Evolutionary conservation across 2,113 vertebrate species (phyloP), one percentile per base, ranked within the genome.

Genomic region (Pangasianodon hypophthalmus): DNA sequence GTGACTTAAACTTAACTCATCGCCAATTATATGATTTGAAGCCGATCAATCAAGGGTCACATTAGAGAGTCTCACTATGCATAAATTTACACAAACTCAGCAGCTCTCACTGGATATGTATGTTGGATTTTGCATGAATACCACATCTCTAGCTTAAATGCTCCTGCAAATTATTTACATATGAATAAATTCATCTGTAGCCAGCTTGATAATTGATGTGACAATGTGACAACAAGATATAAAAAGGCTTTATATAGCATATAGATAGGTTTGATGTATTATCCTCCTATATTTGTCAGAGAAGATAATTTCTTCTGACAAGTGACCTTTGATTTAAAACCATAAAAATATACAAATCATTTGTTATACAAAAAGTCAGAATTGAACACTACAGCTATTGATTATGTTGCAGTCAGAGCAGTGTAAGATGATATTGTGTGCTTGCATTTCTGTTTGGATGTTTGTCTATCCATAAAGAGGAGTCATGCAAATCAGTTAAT

Each of bases 291-390:
- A 71, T 89, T 60, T 69, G 11, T 32, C n/a, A 69, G n/a, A 71
- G 32, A n/a, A n/a, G 14, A 44, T 71, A 13, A 95, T 93, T 87
- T 86, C 84, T 89, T 93, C 88, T 93, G 94, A 94, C 94, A 94
- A 92, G 58, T 10, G 14, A 64, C 88, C 90, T 92, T 91, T 88
- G 90, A 91, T 92, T 88, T 89, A 89, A 81, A 93, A 90, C 92
- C 60, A 26, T 90, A 90, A 94, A 81, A 90, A 90, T 92, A 91
- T 82, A 67, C 18, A 67, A 84, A 81, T 87, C 87, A 87, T 92
- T 88, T 92, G 90, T 85, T 88, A 84, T 56, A 84, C 88, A 88
- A 32, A 91, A 87, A 90, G 90, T 92, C 67, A 18, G 84, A 91
- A 82, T 69, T 88, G 67, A 91, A 90, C 91, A 90, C 84, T 81